Evolutionary conservation across 2,113 vertebrate genomes (phyloP), one percentile per base, ranked within the genome.

Genomic region (Oxyura jamaicensis): DNA sequence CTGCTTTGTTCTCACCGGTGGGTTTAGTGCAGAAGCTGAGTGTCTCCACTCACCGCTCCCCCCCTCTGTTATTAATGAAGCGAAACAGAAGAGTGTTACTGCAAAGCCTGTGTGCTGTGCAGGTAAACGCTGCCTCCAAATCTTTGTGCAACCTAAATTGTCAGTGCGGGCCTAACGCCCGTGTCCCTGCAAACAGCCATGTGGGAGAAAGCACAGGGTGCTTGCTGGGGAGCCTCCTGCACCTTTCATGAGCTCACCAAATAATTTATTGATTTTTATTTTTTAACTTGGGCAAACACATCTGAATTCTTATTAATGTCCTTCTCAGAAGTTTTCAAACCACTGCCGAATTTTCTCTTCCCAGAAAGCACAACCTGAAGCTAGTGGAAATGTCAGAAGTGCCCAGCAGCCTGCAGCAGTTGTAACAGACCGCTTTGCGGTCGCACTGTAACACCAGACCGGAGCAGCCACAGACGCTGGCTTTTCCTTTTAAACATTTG

Each of bases 71-170:
- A 17, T 20, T 68, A 41, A 25, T 3, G 16, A 15, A 52, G n/a
- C 10, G 10, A 11, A 36, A 52, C 25, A 41, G 46, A 28, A 59
- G 42, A 33, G 42, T 3, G 0, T 23, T 25, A 33, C 55, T 63
- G 33, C 0, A 1, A 48, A 63, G 26, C 91, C 2, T 2, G 2
- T 2, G 3, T 3, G 1, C 15, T 2, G 6, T 22, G 60, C 44
- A 23, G 48, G 17, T 35, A n/a, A 25, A 26, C 21, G 36, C 59
- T 7, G 6, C 82, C 68, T 59, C 17, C 1, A 8, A 41, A 42
- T 23, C 48, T 56, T n/a, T 28, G 53, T 1, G 3, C 55, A 65
- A 7, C 56, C 42, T 29, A 13, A 33, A 1, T 5, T 13, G 59
- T 28, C 58, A 11, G 12, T 2, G 23, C 14, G 7, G 52, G 44